Evolutionary conservation across 2,888 invertebrate genomes (phyloP).

Genomic region (Pachydiplax longipennis): DNA sequence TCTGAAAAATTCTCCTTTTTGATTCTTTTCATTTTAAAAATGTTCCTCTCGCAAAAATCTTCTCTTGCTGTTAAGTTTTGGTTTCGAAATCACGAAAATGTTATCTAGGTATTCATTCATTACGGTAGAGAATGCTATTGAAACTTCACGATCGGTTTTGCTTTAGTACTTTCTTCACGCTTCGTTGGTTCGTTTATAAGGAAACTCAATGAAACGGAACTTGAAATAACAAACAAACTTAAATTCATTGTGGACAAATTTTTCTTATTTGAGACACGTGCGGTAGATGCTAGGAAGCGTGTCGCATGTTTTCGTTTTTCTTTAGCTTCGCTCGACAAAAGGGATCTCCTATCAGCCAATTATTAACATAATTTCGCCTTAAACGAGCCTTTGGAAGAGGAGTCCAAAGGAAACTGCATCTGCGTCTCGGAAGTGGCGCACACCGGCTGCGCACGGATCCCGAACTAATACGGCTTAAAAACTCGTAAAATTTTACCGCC

Average conservation of each 20-base stretch:
- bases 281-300: background rate
- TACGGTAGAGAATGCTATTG: too few relatives aligned
- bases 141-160: too few relatives aligned
- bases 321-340: background rate
- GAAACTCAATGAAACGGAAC: too few relatives aligned
- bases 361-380: slow-evolving; percentile 32
- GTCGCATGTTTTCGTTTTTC: background rate
- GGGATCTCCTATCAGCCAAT: background rate
- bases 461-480: slow-evolving; percentile 42
- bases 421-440: background rate
- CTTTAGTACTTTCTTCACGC: too few relatives aligned
- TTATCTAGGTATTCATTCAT: too few relatives aligned
- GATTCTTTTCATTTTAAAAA: too few relatives aligned
- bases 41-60: too few relatives aligned
- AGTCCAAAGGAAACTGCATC: slow-evolving; percentile 16
- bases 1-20: too few relatives aligned
- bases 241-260: background rate
- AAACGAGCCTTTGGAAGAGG: background rate
- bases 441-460: slow-evolving; percentile 22
- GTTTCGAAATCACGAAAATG: too few relatives aligned
- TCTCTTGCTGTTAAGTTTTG: too few relatives aligned
- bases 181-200: too few relatives aligned
- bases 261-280: background rate
- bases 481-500: slow-evolving; percentile 43
- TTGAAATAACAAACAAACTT: background rate